Base-by-base conservation (phyloP, 2,797 vertebrate genomes). In the Peromyscus nudipes region DNA sequence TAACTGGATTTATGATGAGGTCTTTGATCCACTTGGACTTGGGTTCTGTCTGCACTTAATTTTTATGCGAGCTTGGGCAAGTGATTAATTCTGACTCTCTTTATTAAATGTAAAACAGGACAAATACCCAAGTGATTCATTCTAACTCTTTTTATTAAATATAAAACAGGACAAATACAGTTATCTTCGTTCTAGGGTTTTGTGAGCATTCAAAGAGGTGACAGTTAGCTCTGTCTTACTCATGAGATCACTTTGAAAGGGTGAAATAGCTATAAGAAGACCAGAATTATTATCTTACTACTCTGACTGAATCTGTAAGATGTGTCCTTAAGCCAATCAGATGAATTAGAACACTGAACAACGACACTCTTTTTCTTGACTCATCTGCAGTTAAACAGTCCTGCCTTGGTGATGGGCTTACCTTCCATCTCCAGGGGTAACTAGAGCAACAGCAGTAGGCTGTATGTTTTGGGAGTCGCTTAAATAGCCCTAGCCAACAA, bases 171-270 rank as follows among this genome's bases (percentile, higher is more conserved):
- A 34, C n/a, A 81, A 73, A 87, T 76, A 71, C 82, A 64, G 64
- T 86, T 69, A 73, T 57, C 29, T 94, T 92, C 92, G 27, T 87
- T 83, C 1, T 21, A 52, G 23, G 9, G 25, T 55, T 94, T 31
- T 64, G 9, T 82, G 85, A 96, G 17, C 27, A 37, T 76, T 82
- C 82, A 96, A 76, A 76, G 65, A 92, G 64, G 46, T 75, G 65
- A 83, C 40, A 7, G 60, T 25, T 81, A 90, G 14, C 27, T 94
- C 31, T 76, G 80, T 81, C 27, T 52, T n/a, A 10, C 34, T 71
- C 46, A 52, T 5, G 11, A 69, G 46, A 37, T 67, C 34, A 29
- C 62, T 65, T 65, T 23, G 81, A 34, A 49, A 84, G 10, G 37
- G 4, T 16, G 9, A 46, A 46, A 37, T 3, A 43, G 9, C 60